phyloP scores from a whole-genome alignment of 2,797 vertebrate genomes.

The Alexandromys oeconomus region DNA sequence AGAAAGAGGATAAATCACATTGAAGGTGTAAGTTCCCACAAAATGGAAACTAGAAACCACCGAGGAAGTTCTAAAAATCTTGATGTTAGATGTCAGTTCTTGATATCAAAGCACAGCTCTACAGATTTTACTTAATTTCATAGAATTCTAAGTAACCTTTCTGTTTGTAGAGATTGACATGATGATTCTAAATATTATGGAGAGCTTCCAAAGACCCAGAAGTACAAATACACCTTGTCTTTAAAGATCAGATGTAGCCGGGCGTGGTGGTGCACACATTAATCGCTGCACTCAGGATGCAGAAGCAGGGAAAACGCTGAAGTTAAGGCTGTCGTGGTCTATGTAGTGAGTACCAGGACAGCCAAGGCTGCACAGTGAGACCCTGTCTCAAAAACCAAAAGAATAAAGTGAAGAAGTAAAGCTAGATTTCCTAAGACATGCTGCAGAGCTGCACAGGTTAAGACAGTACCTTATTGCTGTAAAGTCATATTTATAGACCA shows the following conservation, averaged over 20 bases:
- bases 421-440: neutral
- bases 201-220: neutral
- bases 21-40: neutral
- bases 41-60: neutral
- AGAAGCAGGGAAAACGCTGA: neutral
- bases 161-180: neutral
- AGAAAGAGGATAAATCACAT: neutral
- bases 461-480: neutral
- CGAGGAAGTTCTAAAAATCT: neutral
- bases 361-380: neutral
- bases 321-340: neutral
- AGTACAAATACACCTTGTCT: neutral
- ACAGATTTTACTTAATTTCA: neutral
- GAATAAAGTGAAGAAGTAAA: neutral
- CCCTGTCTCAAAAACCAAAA: neutral
- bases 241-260: neutral
- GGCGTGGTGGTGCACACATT: neutral
- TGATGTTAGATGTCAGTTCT: neutral
- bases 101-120: neutral
- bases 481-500: neutral
- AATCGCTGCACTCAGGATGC: neutral
- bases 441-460: neutral
- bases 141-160: neutral
- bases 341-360: neutral
- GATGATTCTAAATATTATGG: neutral